Evolutionary conservation across 2,113 vertebrate genomes (phyloP).

Genomic region (Brevimyrus niger): DNA sequence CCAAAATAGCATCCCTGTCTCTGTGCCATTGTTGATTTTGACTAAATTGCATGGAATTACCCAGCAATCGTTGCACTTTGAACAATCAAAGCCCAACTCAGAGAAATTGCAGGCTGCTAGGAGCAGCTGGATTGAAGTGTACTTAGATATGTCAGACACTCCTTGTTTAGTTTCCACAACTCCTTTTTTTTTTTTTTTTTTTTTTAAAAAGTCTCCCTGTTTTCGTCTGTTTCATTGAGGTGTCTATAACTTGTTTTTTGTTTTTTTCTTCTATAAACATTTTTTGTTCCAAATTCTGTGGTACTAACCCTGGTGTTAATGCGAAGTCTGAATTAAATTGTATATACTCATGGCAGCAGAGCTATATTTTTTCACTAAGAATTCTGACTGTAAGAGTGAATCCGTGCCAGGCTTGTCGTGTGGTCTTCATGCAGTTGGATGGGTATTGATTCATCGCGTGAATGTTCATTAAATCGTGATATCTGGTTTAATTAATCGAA

Average conservation of each 20-base stretch:
- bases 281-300: not conserved
- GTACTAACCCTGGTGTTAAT: not conserved
- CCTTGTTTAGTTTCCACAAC: not conserved
- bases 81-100: slow-evolving; percentile 22
- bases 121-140: slow-evolving; percentile 15
- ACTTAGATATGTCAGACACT: slow-evolving; percentile 2
- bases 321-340: not conserved
- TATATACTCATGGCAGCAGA: not conserved
- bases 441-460: slow-evolving; percentile 15
- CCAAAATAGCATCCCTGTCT: slow-evolving; percentile 20
- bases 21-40: slow-evolving; percentile 21
- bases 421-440: not conserved
- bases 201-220: not conserved
- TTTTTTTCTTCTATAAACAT: not conserved
- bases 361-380: not conserved
- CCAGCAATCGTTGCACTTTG: slow-evolving; percentile 20
- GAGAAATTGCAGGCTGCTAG: slow-evolving; percentile 19
- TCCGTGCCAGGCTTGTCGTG: not conserved
- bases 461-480: not conserved
- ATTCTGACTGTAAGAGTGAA: not conserved
- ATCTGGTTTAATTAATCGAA: not conserved
- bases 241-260: not conserved
- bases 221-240: not conserved
- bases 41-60: slow-evolving; percentile 29
- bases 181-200: not conserved